Percentiles rank a stretch among this genome's conserved stretches.
Conservation (phyloP, 2,113 vertebrate species). For the Mandrillus leucophaeus region DNA sequence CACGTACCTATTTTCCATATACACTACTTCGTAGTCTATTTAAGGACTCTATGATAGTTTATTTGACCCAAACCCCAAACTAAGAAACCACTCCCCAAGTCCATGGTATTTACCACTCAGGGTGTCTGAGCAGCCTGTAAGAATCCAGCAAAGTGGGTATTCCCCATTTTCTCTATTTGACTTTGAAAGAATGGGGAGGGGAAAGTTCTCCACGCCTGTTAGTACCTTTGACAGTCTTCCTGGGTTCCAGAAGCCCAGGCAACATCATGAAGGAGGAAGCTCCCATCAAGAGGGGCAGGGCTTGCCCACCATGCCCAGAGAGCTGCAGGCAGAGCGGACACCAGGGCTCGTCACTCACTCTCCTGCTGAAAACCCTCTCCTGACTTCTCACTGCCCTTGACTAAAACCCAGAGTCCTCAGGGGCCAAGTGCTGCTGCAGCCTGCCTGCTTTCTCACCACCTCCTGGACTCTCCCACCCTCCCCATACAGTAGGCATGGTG, state of each 20-base stretch:
- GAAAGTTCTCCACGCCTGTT: neutral
- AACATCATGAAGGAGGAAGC: neutral
- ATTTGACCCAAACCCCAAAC: neutral
- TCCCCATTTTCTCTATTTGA: neutral
- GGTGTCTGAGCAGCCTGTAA: fast-evolving
- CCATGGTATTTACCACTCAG: neutral
- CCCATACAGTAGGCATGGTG: fast-evolving
- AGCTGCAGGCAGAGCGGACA: neutral
- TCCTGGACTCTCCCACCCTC: neutral
- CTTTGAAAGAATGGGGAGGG: neutral
- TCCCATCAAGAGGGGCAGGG: neutral
- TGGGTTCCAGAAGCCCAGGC: neutral
- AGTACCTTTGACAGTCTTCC: neutral
- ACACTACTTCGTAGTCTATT: neutral
- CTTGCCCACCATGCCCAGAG: neutral
- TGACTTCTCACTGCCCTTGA: neutral
- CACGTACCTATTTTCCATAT: neutral
- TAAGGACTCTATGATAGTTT: neutral
- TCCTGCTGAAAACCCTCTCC: neutral
- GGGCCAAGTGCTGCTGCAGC: neutral
- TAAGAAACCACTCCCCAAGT: neutral
- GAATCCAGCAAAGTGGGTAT: neutral
- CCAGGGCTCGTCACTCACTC: neutral
- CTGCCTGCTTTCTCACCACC: neutral
- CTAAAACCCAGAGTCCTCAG: neutral